Evolutionary conservation across 2,113 vertebrate genomes (phyloP), one percentile per base, ranked within the genome.

Genomic region (Odobenus rosmarus): DNA sequence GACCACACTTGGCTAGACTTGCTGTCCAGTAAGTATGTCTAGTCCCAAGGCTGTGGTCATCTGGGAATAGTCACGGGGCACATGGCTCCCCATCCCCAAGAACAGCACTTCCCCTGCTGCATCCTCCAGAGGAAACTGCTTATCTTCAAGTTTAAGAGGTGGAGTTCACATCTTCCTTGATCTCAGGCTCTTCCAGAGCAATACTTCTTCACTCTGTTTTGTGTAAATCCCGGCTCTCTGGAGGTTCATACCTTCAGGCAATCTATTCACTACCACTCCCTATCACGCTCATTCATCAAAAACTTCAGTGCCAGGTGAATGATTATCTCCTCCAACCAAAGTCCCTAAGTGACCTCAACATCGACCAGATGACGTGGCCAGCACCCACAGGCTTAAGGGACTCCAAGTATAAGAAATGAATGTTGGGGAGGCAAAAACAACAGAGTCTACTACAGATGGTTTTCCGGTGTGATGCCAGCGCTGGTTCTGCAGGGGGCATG

Each of bases 1-100:
- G 87, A 96, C 80, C 96, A 92, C 90, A 81, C 31, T 95, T 96
- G 97, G 95, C 98, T 76, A 64, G 89, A 76, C 92, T 95, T 82
- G 83, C 57, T 72, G 23, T 77, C 62, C 90, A 81, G 64, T 77
- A 92, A 91, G 57, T 64, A 57, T 85, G 84, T 96, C 94, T 93
- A 53, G 71, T 77, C 91, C 83, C 87, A 96, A 83, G 69, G 42
- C 76, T 82, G 11, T 49, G 80, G 51, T 93, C 92, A 94, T 97
- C 84, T 92, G 92, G 89, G 92, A 96, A 93, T 23, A 81, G 90
- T 92, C 95, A 92, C 3, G 13, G 28, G 31, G 79, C 39, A 92
- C 57, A 26, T 28, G 74, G 76, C 3, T 93, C 33, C n/a, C 83
- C 11, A 46, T n/a, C 49, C 46, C 55, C 5, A 31, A 55, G 72